Percentiles rank a stretch among this genome's conserved stretches.
Evolutionary conservation across 2,888 invertebrate genomes (phyloP).

Genomic region (Isoperla grammatica): DNA sequence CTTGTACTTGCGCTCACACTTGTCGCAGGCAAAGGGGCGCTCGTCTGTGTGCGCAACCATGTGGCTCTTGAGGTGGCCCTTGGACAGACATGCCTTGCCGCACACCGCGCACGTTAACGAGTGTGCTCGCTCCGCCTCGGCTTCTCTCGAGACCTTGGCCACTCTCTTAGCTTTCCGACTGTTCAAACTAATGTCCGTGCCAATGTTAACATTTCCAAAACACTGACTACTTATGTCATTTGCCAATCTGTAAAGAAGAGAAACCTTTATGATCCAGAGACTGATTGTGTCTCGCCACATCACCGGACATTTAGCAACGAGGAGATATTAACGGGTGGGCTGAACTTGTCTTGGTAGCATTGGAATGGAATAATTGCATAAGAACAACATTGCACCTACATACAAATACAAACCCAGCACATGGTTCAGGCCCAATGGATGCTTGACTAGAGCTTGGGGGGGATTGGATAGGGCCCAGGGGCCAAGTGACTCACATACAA

Average conservation of each 20-base stretch:
- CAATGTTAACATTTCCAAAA: constrained; percentile 16
- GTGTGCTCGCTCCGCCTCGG: constrained; percentile 47
- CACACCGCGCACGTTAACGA: constrained; percentile 18
- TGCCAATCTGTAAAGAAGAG: constrained; percentile 27
- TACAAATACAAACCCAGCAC: no score
- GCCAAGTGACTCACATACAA: no score
- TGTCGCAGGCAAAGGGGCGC: constrained; percentile 45
- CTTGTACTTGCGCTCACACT: constrained; percentile 38
- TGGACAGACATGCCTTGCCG: constrained; percentile 20
- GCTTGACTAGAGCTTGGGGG: no score
- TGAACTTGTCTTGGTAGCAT: no score
- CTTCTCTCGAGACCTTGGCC: constrained; percentile 38
- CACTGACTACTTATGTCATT: constrained; percentile 20
- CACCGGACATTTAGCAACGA: no score
- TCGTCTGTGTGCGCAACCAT: constrained; percentile 46
- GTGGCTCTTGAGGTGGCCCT: constrained; percentile 39
- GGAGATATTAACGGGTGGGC: no score
- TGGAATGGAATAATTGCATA: no score
- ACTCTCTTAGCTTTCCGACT: neutral
- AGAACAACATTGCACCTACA: no score
- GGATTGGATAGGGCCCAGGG: no score
- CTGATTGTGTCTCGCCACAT: no score
- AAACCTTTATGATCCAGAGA: constrained; percentile 22
- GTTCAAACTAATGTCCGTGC: neutral
- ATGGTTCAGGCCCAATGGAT: no score